Base-by-base conservation (phyloP, 2,888 invertebrate species). In the Zaprionus bogoriensis region DNA sequence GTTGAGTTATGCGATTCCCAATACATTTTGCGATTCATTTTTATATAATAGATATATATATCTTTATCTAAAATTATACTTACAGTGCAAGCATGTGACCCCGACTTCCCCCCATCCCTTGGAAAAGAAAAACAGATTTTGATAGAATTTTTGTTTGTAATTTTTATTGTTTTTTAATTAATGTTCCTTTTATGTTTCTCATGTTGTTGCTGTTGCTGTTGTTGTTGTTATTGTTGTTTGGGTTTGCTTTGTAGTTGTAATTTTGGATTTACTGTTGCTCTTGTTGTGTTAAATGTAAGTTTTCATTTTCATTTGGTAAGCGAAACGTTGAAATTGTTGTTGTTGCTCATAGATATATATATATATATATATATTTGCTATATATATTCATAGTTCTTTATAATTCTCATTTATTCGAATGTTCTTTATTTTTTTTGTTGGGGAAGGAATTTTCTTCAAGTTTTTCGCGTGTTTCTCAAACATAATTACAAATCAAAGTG, bases 101-200 rank as follows among this genome's bases (percentile, higher is more conserved):
- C 10, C 27, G 3, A 4, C 2, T 4, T 19, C 3, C 17, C 27
- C 27, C n/a, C 7, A 39, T n/a, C 14, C 7, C 6, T n/a, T n/a
- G n/a, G n/a, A n/a, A 4, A 30, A 41, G 50, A 12, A 45, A 74
- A 57, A 63, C 27, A 30, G 17, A 22, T 30, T 3, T 42, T 25
- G 38, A 55, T 51, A 38, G 44, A 71, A 52, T 73, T 67, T 85
- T 79, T 79, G 66, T 79, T 84, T 70, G 78, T 82, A 79, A 87
- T 87, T 87, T 87, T 87, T 79, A 87, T 79, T 79, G 64, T 87
- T 79, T 85, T 58, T 70, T 70, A 80, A 74, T 77, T 78, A 78
- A 87, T 77, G 60, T 63, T 65, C 27, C 59, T 67, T 64, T 77
- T 63, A 61, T 80, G 63, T 53, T 71, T 65, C 30, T 67, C 59